Evolutionary conservation across 37 sponge, comb jelly and placozoan species (phyloP), one percentile per base, ranked within the genome.

Genomic region (Diacarnus erythraeanus): DNA sequence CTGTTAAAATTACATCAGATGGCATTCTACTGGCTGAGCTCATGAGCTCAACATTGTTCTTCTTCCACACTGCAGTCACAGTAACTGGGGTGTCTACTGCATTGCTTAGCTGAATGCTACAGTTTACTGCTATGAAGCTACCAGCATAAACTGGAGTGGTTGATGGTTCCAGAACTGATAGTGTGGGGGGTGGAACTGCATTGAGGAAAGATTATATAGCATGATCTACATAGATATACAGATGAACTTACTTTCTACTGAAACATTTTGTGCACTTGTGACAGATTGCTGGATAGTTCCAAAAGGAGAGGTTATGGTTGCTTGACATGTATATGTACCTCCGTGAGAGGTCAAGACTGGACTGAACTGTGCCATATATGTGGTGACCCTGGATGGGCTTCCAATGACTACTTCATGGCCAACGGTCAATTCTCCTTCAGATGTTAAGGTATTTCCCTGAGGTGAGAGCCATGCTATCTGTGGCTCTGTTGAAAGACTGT

Each of bases 331-430:
- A 29, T 72, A 72, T 21, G 47, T 43, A 23, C 73, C 73, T 29
- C 73, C 73, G 54, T 72, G 73, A 20, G 73, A 72, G 25, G 73
- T 72, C 22, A 44, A 43, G 26, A 72, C 51, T 21, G 73, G 73
- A 27, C 54, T 72, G 54, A 72, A 72, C 31, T 41, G 47, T 22
- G 23, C 23, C 26, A 22, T 43, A 22, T 44, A 43, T 17, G 73
- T 72, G 54, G 73, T 72, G 27, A 72, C 2, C 39, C 73, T 41
- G 20, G 73, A 72, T 3, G 54, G 47, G 33, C n/a, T 43, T 21
- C 73, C 73, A 38, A 72, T 22, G 5, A 72, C 54, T 43, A 42
- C 27, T 72, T 41, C 51, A 72, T 22, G 41, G 23, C 54, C 73
- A 41, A 72, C 54, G 2, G 54, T 72, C 39, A 72, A 20, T 43